A percentile compares a stretch with the other conserved stretches of the same genome.
Evolutionary conservation across 2,113 vertebrate genomes (phyloP).

Genomic region (Zapus hudsonius): DNA sequence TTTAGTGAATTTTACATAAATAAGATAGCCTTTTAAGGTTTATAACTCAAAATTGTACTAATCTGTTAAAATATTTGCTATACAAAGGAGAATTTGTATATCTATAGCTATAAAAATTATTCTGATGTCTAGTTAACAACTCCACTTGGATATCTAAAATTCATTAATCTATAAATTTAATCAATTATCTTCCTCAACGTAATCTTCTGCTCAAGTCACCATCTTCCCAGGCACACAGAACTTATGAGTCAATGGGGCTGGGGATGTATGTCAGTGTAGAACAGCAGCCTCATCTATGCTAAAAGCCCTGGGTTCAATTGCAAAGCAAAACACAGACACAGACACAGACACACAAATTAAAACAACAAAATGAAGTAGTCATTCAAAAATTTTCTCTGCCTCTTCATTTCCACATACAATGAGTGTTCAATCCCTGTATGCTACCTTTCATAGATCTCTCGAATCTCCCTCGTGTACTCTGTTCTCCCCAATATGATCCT

Average conservation of each 20-base stretch:
- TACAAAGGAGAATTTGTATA: not conserved
- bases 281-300: not conserved
- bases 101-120: not conserved
- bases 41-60: constrained; percentile 6
- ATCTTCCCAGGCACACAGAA: not conserved
- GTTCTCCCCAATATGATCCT: not conserved
- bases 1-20: not conserved
- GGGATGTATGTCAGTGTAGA: not conserved
- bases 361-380: not conserved
- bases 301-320: not conserved
- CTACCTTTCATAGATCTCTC: not conserved
- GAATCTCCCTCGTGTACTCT: not conserved
- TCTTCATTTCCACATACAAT: not conserved
- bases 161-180: not conserved
- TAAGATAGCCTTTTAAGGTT: not conserved
- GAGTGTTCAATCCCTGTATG: not conserved
- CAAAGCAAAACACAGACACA: not conserved
- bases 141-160: not conserved
- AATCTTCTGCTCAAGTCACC: not conserved
- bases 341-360: not conserved
- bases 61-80: not conserved
- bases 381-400: not conserved
- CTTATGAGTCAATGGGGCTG: not conserved
- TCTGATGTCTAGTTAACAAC: no score
- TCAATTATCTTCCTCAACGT: not conserved